These are phyloP conservation scores for Drosophila sucinea DNA, from an alignment of 1,140 invertebrate species.

Conservation along the genomic window DNA sequence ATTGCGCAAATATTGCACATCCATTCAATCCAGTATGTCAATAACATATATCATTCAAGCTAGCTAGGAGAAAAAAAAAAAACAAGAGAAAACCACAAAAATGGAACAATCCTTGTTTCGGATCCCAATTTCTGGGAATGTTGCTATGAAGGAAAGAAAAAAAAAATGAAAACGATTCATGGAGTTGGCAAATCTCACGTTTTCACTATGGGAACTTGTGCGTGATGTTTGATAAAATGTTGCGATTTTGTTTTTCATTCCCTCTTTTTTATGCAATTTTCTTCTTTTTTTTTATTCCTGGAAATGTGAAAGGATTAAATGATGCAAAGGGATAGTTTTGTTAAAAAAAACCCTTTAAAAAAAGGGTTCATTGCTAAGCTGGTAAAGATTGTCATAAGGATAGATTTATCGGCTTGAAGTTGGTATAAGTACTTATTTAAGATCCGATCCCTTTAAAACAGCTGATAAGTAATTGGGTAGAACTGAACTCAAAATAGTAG, in stretches of 20 bases:
- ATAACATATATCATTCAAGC: conserved; percentile 42
- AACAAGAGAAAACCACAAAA: conserved; percentile 64
- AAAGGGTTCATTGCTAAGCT: not conserved
- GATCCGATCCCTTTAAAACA: not conserved
- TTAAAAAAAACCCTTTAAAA: not conserved
- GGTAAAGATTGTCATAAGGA: not conserved
- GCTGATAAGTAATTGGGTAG: no score
- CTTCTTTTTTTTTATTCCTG: conserved; percentile 33
- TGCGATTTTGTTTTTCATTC: conserved; percentile 58
- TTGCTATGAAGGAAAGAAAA: not conserved
- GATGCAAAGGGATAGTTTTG: conserved; percentile 12
- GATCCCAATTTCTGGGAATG: conserved; percentile 65
- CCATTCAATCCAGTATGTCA: conserved; percentile 35
- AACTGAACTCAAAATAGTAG: no score
- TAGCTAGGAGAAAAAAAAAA: conserved; percentile 26
- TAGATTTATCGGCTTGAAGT: not conserved
- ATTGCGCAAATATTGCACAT: conserved; percentile 63
- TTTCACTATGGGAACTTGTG: conserved; percentile 51
- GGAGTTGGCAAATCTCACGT: conserved; percentile 56
- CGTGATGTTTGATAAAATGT: conserved; percentile 71
- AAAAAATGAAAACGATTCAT: not conserved
- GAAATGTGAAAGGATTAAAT: conserved; percentile 64
- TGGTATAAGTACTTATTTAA: not conserved
- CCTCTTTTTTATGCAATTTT: conserved; percentile 60
- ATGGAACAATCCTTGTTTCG: conserved; percentile 56